phyloP scores from a whole-genome alignment of 2,113 vertebrate genomes.

The Tamias sibiricus region DNA sequence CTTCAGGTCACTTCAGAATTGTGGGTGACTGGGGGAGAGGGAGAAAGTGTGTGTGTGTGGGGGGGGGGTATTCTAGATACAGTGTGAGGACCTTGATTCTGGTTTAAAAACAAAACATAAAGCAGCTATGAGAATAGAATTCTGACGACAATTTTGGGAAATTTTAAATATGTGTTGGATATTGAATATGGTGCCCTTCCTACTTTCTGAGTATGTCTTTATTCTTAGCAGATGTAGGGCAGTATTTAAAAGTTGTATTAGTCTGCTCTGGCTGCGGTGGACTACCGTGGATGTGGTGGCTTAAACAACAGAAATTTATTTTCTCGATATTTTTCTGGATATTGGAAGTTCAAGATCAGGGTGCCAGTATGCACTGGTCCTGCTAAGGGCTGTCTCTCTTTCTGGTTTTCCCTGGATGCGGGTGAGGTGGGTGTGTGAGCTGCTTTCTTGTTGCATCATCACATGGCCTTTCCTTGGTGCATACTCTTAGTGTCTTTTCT shows the following conservation, averaged over 20 bases:
- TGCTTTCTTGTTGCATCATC: background rate
- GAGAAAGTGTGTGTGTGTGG: too few species aligned
- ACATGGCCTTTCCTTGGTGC: background rate
- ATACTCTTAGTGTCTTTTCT: background rate
- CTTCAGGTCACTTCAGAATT: background rate
- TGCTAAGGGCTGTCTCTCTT: background rate
- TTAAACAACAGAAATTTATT: background rate
- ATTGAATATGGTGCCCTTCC: background rate
- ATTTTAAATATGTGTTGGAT: background rate
- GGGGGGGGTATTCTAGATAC: background rate
- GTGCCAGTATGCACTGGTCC: background rate
- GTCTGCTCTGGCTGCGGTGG: background rate
- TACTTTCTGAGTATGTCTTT: background rate
- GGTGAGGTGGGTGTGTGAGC: too few species aligned
- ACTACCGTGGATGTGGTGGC: background rate
- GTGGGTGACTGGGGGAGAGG: background rate
- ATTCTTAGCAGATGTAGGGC: background rate
- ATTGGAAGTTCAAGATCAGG: background rate
- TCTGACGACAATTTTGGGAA: background rate
- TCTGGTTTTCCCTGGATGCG: background rate
- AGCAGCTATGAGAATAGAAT: conserved; percentile 24
- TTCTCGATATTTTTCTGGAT: background rate
- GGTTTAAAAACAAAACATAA: background rate
- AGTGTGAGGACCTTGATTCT: background rate
- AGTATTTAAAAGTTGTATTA: background rate